Percentiles rank a stretch among this genome's conserved stretches.
phyloP scores from a whole-genome alignment of 2,797 vertebrate genomes.

The Hoplostethus mediterraneus region DNA sequence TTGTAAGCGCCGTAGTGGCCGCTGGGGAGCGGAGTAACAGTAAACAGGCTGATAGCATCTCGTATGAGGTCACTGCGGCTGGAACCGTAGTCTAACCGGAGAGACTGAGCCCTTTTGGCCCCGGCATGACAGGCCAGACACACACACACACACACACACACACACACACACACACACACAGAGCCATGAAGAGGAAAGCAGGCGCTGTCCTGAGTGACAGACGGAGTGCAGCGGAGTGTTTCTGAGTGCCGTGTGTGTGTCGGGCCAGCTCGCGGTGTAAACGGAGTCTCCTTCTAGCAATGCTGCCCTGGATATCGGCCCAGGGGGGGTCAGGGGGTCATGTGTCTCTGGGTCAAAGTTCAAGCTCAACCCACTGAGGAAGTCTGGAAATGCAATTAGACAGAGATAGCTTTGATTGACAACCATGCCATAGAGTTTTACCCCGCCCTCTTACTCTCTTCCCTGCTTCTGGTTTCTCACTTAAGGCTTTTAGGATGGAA shows the following conservation, averaged over 20 bases:
- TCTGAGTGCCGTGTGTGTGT: constrained; percentile 10
- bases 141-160: background rate
- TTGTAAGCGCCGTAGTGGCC: constrained; percentile 50
- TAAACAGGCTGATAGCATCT: constrained; percentile 72
- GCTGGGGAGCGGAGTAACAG: constrained; percentile 47
- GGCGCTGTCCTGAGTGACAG: constrained; percentile 31
- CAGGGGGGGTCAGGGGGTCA: constrained; percentile 24
- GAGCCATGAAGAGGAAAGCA: constrained; percentile 41
- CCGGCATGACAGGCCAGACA: background rate
- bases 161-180: constrained; percentile 8
- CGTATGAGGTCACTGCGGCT: constrained; percentile 53
- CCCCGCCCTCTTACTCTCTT: constrained; percentile 5
- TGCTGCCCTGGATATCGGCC: constrained; percentile 22
- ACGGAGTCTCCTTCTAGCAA: constrained; percentile 48
- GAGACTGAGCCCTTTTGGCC: background rate
- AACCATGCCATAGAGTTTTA: constrained; percentile 16
- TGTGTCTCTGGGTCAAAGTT: constrained; percentile 48
- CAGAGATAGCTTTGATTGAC: constrained; percentile 33
- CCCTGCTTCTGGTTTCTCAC: constrained; percentile 58
- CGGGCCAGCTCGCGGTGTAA: constrained; percentile 51
- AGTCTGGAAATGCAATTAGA: constrained; percentile 63
- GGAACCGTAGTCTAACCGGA: constrained; percentile 19
- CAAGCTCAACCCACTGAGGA: constrained; percentile 39
- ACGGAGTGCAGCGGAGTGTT: constrained; percentile 22
- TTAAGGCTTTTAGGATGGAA: constrained; percentile 27